A percentile compares a stretch with the other conserved stretches of the same genome.
phyloP scores from a whole-genome alignment of 2,113 vertebrate genomes.

The Cyanistes caeruleus region DNA sequence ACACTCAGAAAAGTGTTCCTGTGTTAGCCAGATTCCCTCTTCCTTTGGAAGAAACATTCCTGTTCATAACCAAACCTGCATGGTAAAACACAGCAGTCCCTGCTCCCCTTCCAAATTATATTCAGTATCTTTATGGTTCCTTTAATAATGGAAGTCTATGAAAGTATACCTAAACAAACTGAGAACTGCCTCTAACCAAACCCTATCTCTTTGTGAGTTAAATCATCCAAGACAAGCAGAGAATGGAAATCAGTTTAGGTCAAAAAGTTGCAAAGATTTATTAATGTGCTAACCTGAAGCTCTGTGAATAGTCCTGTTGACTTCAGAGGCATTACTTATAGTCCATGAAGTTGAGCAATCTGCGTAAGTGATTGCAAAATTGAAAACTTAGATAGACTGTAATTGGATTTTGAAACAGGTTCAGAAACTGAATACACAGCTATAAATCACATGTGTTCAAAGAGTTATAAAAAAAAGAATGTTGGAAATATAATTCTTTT shows the following conservation, averaged over 20 bases:
- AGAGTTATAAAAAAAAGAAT: background rate
- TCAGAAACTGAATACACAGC: constrained; percentile 27
- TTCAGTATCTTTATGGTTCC: background rate
- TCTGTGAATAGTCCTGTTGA: constrained; percentile 15
- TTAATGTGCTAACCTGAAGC: background rate
- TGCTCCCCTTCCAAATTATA: background rate
- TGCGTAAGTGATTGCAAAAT: constrained; percentile 33
- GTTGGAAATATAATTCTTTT: constrained; percentile 3
- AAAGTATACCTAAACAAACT: background rate
- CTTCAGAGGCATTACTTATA: constrained; percentile 37
- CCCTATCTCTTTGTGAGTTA: background rate
- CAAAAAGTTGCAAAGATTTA: background rate
- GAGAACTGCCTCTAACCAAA: background rate
- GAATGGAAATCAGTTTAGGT: background rate
- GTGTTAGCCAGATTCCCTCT: background rate
- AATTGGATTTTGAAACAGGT: constrained; percentile 58
- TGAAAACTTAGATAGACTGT: constrained; percentile 34
- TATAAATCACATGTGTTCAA: background rate
- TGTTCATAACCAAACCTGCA: background rate
- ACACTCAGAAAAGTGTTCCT: background rate
- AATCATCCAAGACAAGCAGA: background rate
- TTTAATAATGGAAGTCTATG: background rate
- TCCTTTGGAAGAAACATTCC: background rate
- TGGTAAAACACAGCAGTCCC: background rate
- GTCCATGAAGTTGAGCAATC: constrained; percentile 44